These are phyloP conservation scores for Harmothoe impar DNA, from an alignment of 2,888 invertebrate species.

Conservation along the genomic window DNA sequence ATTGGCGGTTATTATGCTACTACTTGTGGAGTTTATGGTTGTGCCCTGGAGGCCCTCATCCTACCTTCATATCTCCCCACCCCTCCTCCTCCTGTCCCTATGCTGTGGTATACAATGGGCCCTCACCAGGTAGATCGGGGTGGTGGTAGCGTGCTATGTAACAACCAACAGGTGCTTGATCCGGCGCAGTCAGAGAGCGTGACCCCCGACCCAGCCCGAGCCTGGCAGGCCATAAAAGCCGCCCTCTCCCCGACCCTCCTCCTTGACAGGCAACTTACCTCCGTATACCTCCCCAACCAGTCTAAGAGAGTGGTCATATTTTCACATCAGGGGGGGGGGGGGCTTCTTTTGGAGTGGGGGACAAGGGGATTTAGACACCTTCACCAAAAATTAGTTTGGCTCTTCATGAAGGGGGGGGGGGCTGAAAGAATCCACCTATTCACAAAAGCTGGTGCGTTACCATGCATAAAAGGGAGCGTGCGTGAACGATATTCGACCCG, in stretches of 20 bases:
- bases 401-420: too few species aligned
- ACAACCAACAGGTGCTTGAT: slow-evolving; percentile 52
- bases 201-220: slow-evolving; percentile 35
- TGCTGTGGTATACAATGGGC: background rate
- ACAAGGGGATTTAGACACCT: too few species aligned
- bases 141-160: slow-evolving; percentile 18
- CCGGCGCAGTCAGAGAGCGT: slow-evolving; percentile 42
- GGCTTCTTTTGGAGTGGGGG: too few species aligned
- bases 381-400: too few species aligned
- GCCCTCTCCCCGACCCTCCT: background rate
- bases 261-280: background rate
- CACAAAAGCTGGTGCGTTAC: too few species aligned
- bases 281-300: background rate
- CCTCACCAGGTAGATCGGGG: background rate
- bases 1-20: slow-evolving; percentile 42
- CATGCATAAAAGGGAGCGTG: too few species aligned
- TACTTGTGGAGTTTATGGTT: slow-evolving; percentile 21
- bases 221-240: slow-evolving; percentile 8
- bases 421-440: too few species aligned
- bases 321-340: too few species aligned
- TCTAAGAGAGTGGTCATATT: too few species aligned
- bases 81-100: background rate
- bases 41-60: slow-evolving; percentile 12
- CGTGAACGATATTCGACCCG: too few species aligned
- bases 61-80: background rate